phyloP scores from a whole-genome alignment of 2,888 invertebrate species.

The Drosophila borborema region DNA sequence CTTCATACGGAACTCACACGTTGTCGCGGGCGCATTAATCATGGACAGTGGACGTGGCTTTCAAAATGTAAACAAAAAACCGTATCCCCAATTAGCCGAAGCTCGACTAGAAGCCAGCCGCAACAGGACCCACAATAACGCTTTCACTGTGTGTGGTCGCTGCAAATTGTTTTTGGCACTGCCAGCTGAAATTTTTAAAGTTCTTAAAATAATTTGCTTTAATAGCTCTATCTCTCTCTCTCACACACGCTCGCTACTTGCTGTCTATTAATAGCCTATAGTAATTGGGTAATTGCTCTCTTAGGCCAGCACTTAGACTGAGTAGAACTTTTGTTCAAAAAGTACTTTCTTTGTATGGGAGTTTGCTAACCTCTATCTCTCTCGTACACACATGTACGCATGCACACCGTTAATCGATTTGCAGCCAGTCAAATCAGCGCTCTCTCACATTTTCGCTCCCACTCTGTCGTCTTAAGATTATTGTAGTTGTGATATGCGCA shows the following conservation, averaged over 20 bases:
- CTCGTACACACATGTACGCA: neutral
- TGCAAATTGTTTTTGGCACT: conserved; percentile 12
- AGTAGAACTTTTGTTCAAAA: neutral
- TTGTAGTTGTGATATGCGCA: neutral
- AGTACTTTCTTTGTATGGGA: too few relatives aligned
- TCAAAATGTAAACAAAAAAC: conserved; percentile 46
- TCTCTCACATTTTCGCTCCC: neutral
- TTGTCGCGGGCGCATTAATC: conserved; percentile 78
- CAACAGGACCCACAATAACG: conserved; percentile 11
- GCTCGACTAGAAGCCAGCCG: conserved; percentile 40
- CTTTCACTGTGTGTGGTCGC: conserved; percentile 63
- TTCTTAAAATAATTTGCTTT: conserved; percentile 49
- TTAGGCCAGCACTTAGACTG: neutral
- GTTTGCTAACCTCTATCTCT: neutral
- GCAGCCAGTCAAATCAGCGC: neutral
- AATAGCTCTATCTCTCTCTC: conserved; percentile 22
- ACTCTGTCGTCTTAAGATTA: neutral
- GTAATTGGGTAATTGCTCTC: neutral
- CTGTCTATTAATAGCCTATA: neutral
- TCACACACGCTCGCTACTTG: neutral
- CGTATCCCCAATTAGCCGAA: conserved; percentile 56
- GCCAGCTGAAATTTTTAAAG: conserved; percentile 3
- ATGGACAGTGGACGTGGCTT: conserved; percentile 45
- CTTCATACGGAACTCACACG: conserved; percentile 79
- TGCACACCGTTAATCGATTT: neutral